A percentile compares a stretch with the other conserved stretches of the same genome.
These are phyloP conservation scores for Bufotes viridis DNA, from an alignment of 2,797 vertebrate species.

Conservation along the genomic window DNA sequence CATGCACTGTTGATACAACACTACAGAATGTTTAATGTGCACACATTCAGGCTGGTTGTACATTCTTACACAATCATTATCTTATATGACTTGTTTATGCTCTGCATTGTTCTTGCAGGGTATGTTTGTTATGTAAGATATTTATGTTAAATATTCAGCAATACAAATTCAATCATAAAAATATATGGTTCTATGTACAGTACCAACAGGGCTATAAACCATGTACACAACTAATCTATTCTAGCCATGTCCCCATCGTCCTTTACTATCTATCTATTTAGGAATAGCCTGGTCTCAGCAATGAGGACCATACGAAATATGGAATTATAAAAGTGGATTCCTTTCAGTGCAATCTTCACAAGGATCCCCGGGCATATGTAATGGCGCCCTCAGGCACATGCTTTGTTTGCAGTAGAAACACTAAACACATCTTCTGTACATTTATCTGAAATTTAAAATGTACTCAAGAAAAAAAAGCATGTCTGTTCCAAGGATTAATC, in stretches of 20 bases:
- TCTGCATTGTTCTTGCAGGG: neutral
- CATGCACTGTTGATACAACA: conserved; percentile 5
- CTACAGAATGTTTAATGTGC: conserved; percentile 2
- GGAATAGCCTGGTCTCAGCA: neutral
- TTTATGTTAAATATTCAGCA: neutral
- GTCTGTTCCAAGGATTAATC: neutral
- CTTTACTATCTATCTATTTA: neutral
- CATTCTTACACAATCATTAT: conserved; percentile 1
- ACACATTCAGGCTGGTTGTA: neutral
- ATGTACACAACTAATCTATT: neutral
- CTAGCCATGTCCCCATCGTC: neutral
- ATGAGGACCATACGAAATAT: neutral
- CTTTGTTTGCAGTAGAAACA: conserved; percentile 34
- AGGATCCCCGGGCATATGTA: neutral
- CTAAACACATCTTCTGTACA: conserved; percentile 12
- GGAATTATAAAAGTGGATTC: neutral
- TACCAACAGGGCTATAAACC: neutral
- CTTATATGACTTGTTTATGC: conserved; percentile 17
- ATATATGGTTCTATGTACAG: neutral
- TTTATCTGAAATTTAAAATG: neutral
- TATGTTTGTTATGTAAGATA: conserved; percentile 12
- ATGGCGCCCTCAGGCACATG: conserved; percentile 3
- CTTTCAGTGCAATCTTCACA: neutral
- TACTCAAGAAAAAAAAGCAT: conserved; percentile 18
- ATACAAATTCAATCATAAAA: neutral